Evolutionary conservation across 2,888 invertebrate genomes (phyloP).

Genomic region (Microctonus brassicae): DNA sequence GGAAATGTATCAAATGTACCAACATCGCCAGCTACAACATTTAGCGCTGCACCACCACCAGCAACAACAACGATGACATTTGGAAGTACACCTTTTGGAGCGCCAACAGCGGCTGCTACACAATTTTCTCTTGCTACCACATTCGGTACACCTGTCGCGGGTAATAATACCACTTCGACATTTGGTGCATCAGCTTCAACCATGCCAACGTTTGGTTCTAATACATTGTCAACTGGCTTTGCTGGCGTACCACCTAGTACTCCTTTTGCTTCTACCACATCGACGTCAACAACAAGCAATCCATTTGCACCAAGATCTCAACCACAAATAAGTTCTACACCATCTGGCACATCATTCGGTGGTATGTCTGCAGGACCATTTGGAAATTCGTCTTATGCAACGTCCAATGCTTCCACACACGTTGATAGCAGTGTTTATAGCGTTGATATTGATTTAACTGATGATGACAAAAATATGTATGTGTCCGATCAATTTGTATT

Average conservation of each 20-base stretch:
- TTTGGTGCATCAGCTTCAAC: constrained; percentile 22
- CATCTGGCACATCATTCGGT: constrained; percentile 35
- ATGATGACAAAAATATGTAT: constrained; percentile 61
- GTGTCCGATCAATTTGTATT: constrained; percentile 55
- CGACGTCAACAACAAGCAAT: constrained; percentile 39
- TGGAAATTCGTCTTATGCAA: constrained; percentile 47
- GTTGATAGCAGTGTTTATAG: constrained; percentile 59
- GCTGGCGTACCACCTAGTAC: constrained; percentile 35
- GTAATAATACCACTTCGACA: constrained; percentile 15
- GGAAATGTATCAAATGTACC: constrained; percentile 34
- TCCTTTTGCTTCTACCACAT: constrained; percentile 38
- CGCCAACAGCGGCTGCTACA: constrained; percentile 28
- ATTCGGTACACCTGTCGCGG: constrained; percentile 9
- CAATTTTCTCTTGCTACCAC: constrained; percentile 31
- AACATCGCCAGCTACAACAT: constrained; percentile 41
- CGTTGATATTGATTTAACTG: constrained; percentile 55
- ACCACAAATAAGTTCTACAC: constrained; percentile 38
- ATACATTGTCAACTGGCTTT: constrained; percentile 30
- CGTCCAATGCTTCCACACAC: constrained; percentile 36
- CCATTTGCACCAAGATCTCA: constrained; percentile 43
- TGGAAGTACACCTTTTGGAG: constrained; percentile 44
- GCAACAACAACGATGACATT: constrained; percentile 42
- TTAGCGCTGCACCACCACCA: constrained; percentile 40
- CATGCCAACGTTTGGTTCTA: constrained; percentile 6
- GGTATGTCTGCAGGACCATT: constrained; percentile 43